Percentiles rank a stretch among this genome's conserved stretches.
These are phyloP conservation scores for Resseliella maxima DNA, from an alignment of 2,888 invertebrate species.

Conservation along the genomic window DNA sequence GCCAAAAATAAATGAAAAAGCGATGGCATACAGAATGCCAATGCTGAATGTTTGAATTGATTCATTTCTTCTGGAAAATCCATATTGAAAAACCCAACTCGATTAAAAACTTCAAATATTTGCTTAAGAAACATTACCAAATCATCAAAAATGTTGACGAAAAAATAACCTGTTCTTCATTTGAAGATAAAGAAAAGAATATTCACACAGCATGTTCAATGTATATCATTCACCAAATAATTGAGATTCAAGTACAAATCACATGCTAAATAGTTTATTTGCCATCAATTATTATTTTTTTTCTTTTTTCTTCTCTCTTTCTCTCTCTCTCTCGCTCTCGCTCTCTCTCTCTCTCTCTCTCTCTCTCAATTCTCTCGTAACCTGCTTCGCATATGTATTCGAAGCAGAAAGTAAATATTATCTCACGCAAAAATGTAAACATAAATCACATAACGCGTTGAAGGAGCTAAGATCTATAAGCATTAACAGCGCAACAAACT, in stretches of 20 bases:
- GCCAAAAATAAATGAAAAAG: too few relatives aligned
- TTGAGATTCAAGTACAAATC: neutral
- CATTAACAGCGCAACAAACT: slow-evolving; percentile 15
- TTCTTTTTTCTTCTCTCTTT: too few relatives aligned
- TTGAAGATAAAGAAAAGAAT: neutral
- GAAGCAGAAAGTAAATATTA: slow-evolving; percentile 31
- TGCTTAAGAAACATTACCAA: neutral
- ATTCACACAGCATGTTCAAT: too few relatives aligned
- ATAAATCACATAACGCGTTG: neutral
- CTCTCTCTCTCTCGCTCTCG: too few relatives aligned
- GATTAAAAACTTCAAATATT: neutral
- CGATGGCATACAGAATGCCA: too few relatives aligned
- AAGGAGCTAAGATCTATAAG: neutral
- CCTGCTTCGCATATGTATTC: neutral
- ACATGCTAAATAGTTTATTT: slow-evolving; percentile 18
- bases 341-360: too few relatives aligned
- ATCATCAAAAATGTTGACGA: neutral
- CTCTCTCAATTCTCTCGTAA: too few relatives aligned
- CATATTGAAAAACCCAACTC: too few relatives aligned
- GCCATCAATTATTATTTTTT: neutral
- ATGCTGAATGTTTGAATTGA: neutral
- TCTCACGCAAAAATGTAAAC: slow-evolving; percentile 47
- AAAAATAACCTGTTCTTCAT: neutral
- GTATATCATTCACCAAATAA: too few relatives aligned
- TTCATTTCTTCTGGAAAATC: neutral